These are phyloP conservation scores for Theocolax elegans DNA, from an alignment of 1,140 invertebrate species.

Conservation along the genomic window DNA sequence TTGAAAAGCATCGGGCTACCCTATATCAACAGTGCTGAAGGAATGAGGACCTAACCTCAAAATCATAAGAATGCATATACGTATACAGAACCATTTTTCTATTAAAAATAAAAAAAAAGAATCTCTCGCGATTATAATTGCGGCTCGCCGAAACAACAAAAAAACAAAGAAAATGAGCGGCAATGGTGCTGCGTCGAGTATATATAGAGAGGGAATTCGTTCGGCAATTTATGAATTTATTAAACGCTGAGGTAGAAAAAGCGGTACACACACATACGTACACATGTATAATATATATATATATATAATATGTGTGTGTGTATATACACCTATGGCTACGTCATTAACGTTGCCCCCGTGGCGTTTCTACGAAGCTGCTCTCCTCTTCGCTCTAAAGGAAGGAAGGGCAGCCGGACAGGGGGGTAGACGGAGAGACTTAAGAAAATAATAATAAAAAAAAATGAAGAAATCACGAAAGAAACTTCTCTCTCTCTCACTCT, in stretches of 20 bases:
- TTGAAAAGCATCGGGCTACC: too few species aligned
- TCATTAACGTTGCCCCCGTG: conserved; percentile 57
- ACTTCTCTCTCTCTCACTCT: conserved; percentile 22
- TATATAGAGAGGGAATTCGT: neutral
- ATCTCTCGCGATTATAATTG: conserved; percentile 35
- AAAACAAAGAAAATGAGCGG: too few species aligned
- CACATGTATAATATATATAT: too few species aligned
- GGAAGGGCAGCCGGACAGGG: conserved; percentile 4
- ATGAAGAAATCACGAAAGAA: conserved; percentile 51
- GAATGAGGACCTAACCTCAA: too few species aligned
- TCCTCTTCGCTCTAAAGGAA: conserved; percentile 2
- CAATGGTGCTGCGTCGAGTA: too few species aligned
- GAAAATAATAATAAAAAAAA: conserved; percentile 33
- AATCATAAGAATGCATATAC: too few species aligned
- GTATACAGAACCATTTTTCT: too few species aligned
- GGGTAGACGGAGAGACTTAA: conserved; percentile 2
- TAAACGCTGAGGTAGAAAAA: neutral
- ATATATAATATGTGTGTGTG: too few species aligned
- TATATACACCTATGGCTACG: conserved; percentile 54
- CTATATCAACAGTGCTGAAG: too few species aligned
- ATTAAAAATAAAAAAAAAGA: too few species aligned
- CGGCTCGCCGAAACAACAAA: too few species aligned
- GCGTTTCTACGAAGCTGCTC: conserved; percentile 53
- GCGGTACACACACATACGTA: too few species aligned
- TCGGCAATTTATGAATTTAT: conserved; percentile 38